Conservation (phyloP, 2,888 invertebrate species). For the Xestia c-nigrum region DNA sequence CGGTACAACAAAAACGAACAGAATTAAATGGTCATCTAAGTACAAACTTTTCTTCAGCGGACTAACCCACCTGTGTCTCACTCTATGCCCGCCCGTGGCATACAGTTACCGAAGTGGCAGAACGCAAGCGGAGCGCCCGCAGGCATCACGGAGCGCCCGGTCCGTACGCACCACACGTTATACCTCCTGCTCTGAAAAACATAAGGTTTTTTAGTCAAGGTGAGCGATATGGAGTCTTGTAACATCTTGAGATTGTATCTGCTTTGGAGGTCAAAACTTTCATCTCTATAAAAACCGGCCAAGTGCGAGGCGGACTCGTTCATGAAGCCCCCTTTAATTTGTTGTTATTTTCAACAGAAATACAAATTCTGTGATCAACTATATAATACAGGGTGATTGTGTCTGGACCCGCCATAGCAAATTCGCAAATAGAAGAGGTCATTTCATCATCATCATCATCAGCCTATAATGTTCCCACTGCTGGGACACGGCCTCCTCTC, state of each 20-base stretch:
- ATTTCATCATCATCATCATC: too few relatives aligned
- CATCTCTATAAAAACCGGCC: too few relatives aligned
- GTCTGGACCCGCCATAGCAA: too few relatives aligned
- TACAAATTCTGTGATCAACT: too few relatives aligned
- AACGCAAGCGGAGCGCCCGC: conserved; percentile 79
- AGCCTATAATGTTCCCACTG: too few relatives aligned
- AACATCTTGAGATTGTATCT: conserved; percentile 2
- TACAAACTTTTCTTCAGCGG: background rate
- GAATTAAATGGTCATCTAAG: background rate
- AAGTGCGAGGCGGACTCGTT: too few relatives aligned
- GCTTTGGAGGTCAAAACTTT: background rate
- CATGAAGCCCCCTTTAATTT: too few relatives aligned
- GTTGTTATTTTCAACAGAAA: too few relatives aligned
- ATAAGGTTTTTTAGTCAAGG: conserved; percentile 36
- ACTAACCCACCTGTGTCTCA: conserved; percentile 45
- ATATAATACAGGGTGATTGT: too few relatives aligned
- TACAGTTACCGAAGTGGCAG: conserved; percentile 88
- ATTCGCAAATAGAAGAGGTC: too few relatives aligned
- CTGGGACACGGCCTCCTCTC: too few relatives aligned
- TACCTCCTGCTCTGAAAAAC: conserved; percentile 43
- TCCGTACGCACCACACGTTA: conserved; percentile 57
- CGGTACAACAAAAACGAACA: background rate
- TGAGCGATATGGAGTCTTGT: conserved; percentile 11
- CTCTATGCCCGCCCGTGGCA: conserved; percentile 72
- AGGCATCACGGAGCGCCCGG: conserved; percentile 85